Percentiles rank a stretch among this genome's conserved stretches.
phyloP scores from a whole-genome alignment of 1,140 invertebrate species.

The Teleogryllus occipitalis region DNA sequence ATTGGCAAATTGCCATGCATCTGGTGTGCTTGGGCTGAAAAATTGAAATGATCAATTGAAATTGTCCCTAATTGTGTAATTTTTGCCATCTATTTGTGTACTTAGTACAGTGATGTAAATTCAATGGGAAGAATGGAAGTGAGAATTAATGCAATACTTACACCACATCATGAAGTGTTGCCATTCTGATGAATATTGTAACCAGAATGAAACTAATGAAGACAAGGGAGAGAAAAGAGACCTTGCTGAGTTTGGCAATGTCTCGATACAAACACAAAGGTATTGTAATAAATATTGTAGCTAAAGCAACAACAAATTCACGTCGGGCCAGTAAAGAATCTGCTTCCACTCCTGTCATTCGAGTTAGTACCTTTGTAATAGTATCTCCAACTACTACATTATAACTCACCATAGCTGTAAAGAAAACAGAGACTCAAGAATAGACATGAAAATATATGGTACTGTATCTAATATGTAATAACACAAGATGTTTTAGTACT shows the following conservation, averaged over 20 bases:
- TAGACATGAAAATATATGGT: not conserved
- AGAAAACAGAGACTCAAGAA: conserved; percentile 23
- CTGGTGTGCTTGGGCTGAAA: conserved; percentile 52
- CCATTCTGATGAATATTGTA: conserved; percentile 57
- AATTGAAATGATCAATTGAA: not conserved
- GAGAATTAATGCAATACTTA: conserved; percentile 37
- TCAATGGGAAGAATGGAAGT: not conserved
- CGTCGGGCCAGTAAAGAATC: conserved; percentile 54
- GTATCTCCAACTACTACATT: conserved; percentile 87
- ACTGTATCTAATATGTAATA: too few species aligned
- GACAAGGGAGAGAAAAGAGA: conserved; percentile 67
- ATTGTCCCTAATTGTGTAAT: too few species aligned
- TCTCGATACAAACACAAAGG: conserved; percentile 77
- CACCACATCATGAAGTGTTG: conserved; percentile 48
- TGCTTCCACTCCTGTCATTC: conserved; percentile 48
- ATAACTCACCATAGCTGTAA: conserved; percentile 82
- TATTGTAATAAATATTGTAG: conserved; percentile 66
- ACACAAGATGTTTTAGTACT: too few species aligned
- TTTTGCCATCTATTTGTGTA: too few species aligned
- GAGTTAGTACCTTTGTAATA: conserved; percentile 70
- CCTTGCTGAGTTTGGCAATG: conserved; percentile 68
- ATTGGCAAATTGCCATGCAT: conserved; percentile 69
- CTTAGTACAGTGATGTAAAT: not conserved
- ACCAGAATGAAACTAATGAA: conserved; percentile 68
- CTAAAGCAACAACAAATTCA: conserved; percentile 67